A percentile compares a stretch with the other conserved stretches of the same genome.
These are phyloP conservation scores for Ispidina picta DNA, from an alignment of 2,797 vertebrate genomes.

Conservation along the genomic window DNA sequence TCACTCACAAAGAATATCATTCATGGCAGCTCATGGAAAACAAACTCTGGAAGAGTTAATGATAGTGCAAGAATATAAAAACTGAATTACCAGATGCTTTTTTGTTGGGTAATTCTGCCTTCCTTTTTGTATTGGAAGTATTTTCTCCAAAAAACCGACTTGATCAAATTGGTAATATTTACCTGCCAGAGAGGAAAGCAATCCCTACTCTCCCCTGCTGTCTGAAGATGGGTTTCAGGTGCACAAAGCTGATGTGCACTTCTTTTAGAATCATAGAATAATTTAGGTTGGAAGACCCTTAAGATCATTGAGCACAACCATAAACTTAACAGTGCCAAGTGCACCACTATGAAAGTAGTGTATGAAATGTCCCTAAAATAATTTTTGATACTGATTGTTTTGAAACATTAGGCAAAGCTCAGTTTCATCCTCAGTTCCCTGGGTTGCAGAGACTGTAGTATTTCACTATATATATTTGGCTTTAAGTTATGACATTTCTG, in stretches of 20 bases:
- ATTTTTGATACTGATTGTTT: not conserved
- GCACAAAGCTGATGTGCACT: not conserved
- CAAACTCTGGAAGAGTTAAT: not conserved
- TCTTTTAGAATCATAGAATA: not conserved
- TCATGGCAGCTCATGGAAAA: not conserved
- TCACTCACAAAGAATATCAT: not conserved
- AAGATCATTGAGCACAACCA: not conserved
- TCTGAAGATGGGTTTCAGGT: not conserved
- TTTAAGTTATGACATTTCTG: conserved; percentile 10
- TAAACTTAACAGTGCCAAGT: not conserved
- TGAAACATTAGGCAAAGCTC: conserved; percentile 20
- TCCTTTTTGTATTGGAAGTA: not conserved
- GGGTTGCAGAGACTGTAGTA: not conserved
- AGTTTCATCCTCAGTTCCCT: conserved; percentile 11
- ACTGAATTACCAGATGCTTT: not conserved
- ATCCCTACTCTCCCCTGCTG: not conserved
- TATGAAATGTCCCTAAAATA: not conserved
- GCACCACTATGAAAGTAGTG: not conserved
- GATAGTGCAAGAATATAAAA: not conserved
- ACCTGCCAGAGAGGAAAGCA: not conserved
- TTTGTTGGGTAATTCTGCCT: not conserved
- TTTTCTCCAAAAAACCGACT: not conserved
- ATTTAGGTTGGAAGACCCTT: not conserved
- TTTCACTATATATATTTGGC: conserved; percentile 17
- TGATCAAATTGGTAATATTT: not conserved